Conservation (phyloP, 2,113 vertebrate species). For the Sigmodon hispidus region DNA sequence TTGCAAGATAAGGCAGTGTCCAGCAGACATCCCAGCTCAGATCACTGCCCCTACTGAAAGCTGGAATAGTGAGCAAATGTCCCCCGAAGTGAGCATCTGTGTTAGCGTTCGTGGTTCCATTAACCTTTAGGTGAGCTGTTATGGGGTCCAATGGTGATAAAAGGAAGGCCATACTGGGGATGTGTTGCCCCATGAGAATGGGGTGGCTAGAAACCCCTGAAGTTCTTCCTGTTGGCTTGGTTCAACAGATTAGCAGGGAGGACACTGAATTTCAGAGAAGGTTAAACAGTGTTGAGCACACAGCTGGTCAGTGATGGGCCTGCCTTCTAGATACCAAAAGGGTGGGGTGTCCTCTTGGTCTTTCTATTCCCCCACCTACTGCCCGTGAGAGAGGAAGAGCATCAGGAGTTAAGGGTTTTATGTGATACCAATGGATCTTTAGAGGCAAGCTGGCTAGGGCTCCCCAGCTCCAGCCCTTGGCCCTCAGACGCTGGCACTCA, state of each 20-base stretch:
- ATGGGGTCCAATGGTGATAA: accelerated
- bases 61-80: accelerated
- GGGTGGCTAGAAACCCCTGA: not conserved
- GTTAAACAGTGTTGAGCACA: not conserved
- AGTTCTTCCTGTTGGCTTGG: not conserved
- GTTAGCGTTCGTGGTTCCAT: not conserved
- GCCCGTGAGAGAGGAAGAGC: not conserved
- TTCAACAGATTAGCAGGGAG: not conserved
- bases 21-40: not conserved
- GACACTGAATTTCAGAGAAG: not conserved
- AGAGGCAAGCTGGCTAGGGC: not conserved
- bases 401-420: not conserved
- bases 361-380: not conserved
- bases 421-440: not conserved
- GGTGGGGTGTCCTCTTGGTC: not conserved
- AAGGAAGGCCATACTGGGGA: accelerated
- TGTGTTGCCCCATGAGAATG: accelerated
- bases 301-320: not conserved
- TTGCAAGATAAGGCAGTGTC: not conserved
- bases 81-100: not conserved
- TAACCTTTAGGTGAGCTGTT: not conserved
- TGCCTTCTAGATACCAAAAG: not conserved
- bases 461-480: not conserved
- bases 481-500: constrained; percentile 32
- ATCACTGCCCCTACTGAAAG: not conserved